These are phyloP conservation scores for Theonella swinhoei DNA, from an alignment of 37 sponge, comb jelly and placozoan genomes.

Conservation along the genomic window DNA sequence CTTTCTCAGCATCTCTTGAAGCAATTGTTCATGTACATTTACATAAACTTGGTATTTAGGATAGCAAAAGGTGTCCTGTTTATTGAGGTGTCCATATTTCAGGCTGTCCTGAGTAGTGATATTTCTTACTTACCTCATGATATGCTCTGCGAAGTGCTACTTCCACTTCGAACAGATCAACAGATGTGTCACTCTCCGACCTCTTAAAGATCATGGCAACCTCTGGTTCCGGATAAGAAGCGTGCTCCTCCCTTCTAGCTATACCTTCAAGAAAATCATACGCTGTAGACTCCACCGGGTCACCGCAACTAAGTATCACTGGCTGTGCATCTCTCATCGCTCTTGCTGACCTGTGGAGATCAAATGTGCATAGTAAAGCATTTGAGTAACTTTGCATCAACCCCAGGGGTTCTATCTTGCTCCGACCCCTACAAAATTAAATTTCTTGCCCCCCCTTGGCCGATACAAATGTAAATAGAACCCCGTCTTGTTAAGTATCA, in stretches of 20 bases:
- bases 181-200: constrained; percentile 49
- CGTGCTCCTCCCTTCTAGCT: constrained; percentile 48
- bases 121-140: constrained; percentile 60
- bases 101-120: no score
- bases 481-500: no score
- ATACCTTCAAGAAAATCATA: constrained; percentile 75
- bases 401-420: no score
- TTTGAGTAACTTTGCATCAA: no score
- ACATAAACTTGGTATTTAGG: not conserved
- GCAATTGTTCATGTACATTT: no score
- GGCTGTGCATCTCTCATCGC: constrained; percentile 36
- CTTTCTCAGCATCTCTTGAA: no score
- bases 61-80: no score
- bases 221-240: constrained; percentile 78
- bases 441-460: no score
- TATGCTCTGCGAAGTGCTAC: constrained; percentile 47
- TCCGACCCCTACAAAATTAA: no score
- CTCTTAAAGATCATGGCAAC: constrained; percentile 84
- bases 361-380: not conserved
- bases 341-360: not conserved
- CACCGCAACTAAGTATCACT: constrained; percentile 47
- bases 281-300: constrained; percentile 39
- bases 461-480: no score
- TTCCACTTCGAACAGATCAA: constrained; percentile 76
- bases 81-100: not conserved